phyloP scores from a whole-genome alignment of 2,797 vertebrate genomes.

The Craterocephalus amniculus region DNA sequence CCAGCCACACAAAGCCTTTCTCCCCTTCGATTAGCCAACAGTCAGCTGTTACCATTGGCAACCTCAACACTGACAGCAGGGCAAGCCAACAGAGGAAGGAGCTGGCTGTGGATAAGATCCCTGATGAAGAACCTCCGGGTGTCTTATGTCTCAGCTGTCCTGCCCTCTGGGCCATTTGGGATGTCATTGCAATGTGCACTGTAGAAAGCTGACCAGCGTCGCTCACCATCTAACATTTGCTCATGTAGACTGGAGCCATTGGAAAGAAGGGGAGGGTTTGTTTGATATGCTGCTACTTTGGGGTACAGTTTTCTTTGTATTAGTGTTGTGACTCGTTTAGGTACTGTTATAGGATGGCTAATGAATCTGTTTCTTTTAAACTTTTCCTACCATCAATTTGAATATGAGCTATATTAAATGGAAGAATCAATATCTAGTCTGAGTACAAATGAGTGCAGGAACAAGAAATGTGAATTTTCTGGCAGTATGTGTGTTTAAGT shows the following conservation, averaged over 20 bases:
- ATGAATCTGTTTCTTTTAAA: not conserved
- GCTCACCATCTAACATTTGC: slow-evolving; percentile 59
- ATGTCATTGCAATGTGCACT: slow-evolving; percentile 52
- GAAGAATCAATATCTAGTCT: not conserved
- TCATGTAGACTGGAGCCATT: slow-evolving; percentile 52
- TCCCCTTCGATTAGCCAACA: slow-evolving; percentile 99
- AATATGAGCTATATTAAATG: not conserved
- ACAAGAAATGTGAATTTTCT: slow-evolving; percentile 29
- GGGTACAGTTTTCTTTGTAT: not conserved
- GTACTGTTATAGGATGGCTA: slow-evolving; percentile 33
- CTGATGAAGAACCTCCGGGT: slow-evolving; percentile 67
- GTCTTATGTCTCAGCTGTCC: slow-evolving; percentile 78
- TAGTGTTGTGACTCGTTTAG: not conserved
- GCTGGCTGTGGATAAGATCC: slow-evolving; percentile 73
- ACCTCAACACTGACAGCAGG: slow-evolving; percentile 84
- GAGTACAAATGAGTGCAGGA: slow-evolving; percentile 23
- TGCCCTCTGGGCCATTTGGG: slow-evolving; percentile 57
- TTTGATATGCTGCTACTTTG: slow-evolving; percentile 26
- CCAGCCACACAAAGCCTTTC: slow-evolving; percentile 98
- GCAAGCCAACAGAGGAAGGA: slow-evolving; percentile 86
- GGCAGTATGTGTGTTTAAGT: slow-evolving; percentile 48
- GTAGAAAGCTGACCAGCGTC: slow-evolving; percentile 44
- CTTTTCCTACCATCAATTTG: too few relatives aligned
- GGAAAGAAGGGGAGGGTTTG: slow-evolving; percentile 16
- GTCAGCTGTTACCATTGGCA: slow-evolving; percentile 85